phyloP scores from a whole-genome alignment of 2,888 invertebrate species.

The Drosophila recens region DNA sequence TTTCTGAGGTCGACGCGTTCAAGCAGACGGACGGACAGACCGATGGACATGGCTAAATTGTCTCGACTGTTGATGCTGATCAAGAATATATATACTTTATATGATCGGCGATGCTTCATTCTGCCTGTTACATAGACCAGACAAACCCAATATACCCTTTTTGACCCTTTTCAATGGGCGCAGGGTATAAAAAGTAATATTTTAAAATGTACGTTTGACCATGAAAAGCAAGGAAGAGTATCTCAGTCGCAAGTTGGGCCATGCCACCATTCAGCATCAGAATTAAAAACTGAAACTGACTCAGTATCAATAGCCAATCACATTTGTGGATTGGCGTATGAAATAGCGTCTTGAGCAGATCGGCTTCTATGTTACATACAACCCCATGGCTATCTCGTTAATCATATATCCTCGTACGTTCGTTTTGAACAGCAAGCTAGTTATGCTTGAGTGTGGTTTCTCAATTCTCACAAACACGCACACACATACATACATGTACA shows the following conservation, averaged over 20 bases:
- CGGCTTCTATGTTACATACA: too few relatives aligned
- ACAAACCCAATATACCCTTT: too few relatives aligned
- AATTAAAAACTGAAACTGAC: not conserved
- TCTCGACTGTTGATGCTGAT: too few relatives aligned
- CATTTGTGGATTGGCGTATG: not conserved
- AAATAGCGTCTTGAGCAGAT: not conserved
- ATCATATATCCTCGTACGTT: not conserved
- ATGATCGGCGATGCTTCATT: too few relatives aligned
- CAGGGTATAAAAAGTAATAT: too few relatives aligned
- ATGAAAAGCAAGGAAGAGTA: slow-evolving; percentile 70
- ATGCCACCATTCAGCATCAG: not conserved
- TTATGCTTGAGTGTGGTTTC: slow-evolving; percentile 29
- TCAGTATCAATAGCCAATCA: not conserved
- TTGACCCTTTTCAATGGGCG: too few relatives aligned
- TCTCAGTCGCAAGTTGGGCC: slow-evolving; percentile 54
- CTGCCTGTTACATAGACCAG: too few relatives aligned
- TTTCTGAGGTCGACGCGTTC: too few relatives aligned
- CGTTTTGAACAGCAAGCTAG: not conserved
- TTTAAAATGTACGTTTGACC: slow-evolving; percentile 22
- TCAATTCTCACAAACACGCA: slow-evolving; percentile 17
- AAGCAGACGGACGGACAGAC: too few relatives aligned
- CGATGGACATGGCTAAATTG: too few relatives aligned
- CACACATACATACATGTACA: slow-evolving; percentile 27
- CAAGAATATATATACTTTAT: too few relatives aligned
- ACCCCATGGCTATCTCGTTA: slow-evolving; percentile 7